phyloP scores from a whole-genome alignment of 2,113 vertebrate species.

The Pelodiscus sinensis region DNA sequence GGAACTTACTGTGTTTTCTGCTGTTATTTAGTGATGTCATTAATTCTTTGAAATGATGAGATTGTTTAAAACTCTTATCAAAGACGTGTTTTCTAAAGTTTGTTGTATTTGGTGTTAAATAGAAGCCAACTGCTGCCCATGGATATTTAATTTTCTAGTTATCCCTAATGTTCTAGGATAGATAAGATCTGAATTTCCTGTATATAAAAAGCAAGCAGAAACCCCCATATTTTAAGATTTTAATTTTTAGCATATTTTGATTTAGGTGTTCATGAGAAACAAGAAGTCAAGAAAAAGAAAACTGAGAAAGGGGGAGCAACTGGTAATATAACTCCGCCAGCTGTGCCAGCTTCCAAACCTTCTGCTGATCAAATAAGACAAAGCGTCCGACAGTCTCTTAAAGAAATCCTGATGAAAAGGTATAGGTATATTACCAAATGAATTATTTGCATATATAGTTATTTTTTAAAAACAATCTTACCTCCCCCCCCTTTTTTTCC shows the following conservation, averaged over 20 bases:
- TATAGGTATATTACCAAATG: slow-evolving; percentile 37
- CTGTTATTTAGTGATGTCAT: background rate
- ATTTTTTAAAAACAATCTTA: slow-evolving; percentile 12
- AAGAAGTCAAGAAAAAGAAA: slow-evolving; percentile 87
- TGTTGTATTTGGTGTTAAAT: background rate
- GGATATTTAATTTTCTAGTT: background rate
- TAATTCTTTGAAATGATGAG: background rate
- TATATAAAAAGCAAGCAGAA: background rate
- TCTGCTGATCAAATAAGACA: slow-evolving; percentile 95
- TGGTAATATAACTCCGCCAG: slow-evolving; percentile 44
- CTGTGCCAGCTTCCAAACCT: slow-evolving; percentile 84
- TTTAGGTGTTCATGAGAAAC: slow-evolving; percentile 84
- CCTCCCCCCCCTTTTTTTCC: slow-evolving; percentile 26
- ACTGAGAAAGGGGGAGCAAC: slow-evolving; percentile 71
- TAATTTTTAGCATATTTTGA: slow-evolving; percentile 52
- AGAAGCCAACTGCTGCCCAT: background rate
- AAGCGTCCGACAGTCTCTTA: slow-evolving; percentile 93
- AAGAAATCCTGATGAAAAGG: slow-evolving; percentile 96
- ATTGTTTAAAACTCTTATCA: background rate
- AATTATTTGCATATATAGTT: background rate
- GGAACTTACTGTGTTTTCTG: background rate
- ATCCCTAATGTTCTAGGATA: no score
- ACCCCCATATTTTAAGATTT: background rate
- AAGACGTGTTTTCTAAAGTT: background rate
- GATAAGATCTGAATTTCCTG: background rate